Evolutionary conservation across 2,113 vertebrate genomes (phyloP).

Genomic region (Indicator indicator): DNA sequence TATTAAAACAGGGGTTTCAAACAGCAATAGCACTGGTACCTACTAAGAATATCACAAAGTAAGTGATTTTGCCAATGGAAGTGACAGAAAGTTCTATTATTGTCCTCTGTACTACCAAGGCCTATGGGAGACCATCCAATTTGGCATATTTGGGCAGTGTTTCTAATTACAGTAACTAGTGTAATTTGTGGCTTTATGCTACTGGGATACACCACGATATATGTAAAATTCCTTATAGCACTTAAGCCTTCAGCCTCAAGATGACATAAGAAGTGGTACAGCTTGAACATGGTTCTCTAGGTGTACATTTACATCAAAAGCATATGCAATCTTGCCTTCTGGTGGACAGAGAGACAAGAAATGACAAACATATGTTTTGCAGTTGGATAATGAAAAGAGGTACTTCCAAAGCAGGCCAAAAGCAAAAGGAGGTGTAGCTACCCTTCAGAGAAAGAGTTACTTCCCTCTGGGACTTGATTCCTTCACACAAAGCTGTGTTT

Average conservation of each 20-base stretch:
- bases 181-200: not conserved
- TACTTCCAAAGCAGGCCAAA: not conserved
- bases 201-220: not conserved
- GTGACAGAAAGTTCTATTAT: not conserved
- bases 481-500: not conserved
- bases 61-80: not conserved
- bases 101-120: not conserved
- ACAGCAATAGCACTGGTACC: not conserved
- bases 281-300: not conserved
- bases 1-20: not conserved
- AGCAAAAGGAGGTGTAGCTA: not conserved
- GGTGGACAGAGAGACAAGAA: not conserved
- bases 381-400: not conserved
- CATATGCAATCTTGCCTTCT: not conserved
- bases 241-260: not conserved
- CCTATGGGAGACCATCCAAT: not conserved
- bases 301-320: not conserved
- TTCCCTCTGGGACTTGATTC: not conserved
- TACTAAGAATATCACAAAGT: not conserved
- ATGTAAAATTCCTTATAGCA: not conserved
- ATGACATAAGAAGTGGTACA: not conserved
- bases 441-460: not conserved
- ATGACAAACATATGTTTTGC: not conserved
- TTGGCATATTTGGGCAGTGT: not conserved
- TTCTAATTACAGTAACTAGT: not conserved